Conservation (phyloP, 2,113 vertebrate species). For the Passer domesticus region DNA sequence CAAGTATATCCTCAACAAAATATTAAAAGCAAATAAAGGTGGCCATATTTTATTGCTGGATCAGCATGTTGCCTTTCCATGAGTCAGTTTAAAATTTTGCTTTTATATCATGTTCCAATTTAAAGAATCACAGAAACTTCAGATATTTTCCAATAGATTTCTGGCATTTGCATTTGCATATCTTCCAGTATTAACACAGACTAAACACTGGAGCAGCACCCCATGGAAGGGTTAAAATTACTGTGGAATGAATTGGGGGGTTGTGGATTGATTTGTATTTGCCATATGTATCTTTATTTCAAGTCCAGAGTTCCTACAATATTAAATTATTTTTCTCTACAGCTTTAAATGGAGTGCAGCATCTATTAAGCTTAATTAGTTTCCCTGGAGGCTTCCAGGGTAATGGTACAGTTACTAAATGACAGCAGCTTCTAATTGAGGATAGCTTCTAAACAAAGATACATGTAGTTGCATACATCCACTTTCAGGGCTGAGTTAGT, state of each 20-base stretch:
- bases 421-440: neutral
- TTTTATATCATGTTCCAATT: neutral
- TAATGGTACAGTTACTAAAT: neutral
- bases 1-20: neutral
- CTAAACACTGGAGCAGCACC: neutral
- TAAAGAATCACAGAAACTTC: neutral
- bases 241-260: neutral
- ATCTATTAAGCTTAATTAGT: conserved; percentile 28
- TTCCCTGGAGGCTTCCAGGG: neutral
- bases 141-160: neutral
- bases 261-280: neutral
- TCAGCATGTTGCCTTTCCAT: neutral
- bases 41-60: neutral
- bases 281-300: neutral
- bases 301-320: neutral
- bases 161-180: neutral
- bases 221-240: neutral
- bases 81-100: neutral
- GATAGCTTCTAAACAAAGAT: neutral
- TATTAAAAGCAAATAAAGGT: neutral
- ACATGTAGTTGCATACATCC: neutral
- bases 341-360: neutral
- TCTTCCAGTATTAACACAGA: neutral
- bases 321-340: conserved; percentile 27
- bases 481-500: neutral